Percentiles rank a stretch among this genome's conserved stretches.
Evolutionary conservation across 1,140 invertebrate genomes (phyloP).

Genomic region (Coelopa frigida): DNA sequence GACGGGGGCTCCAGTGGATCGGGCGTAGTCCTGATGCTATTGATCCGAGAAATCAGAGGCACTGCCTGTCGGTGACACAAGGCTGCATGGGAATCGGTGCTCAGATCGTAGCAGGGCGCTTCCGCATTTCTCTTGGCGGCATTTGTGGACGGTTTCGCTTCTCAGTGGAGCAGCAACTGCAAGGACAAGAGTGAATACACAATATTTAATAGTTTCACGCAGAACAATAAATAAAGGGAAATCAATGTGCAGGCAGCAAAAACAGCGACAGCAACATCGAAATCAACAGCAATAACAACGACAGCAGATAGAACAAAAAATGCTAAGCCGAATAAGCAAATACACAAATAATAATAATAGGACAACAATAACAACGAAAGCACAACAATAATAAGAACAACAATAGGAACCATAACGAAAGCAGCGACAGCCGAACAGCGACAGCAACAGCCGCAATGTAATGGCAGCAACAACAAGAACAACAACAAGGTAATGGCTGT

Average conservation of each 20-base stretch:
- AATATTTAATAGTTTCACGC: constrained; percentile 43
- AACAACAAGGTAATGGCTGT: constrained; percentile 20
- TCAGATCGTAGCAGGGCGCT: too few relatives aligned
- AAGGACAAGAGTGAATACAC: constrained; percentile 14
- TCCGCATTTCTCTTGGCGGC: too few relatives aligned
- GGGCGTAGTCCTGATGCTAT: too few relatives aligned
- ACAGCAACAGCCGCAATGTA: constrained; percentile 24
- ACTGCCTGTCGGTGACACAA: too few relatives aligned
- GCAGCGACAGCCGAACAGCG: constrained; percentile 3
- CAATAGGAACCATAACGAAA: constrained; percentile 30
- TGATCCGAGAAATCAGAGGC: too few relatives aligned
- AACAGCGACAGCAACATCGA: constrained; percentile 1
- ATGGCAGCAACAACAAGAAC: neutral
- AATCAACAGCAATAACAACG: constrained; percentile 33
- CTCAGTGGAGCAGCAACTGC: too few relatives aligned
- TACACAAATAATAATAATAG: too few relatives aligned
- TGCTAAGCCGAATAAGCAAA: too few relatives aligned
- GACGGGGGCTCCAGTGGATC: too few relatives aligned
- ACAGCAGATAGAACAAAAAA: too few relatives aligned
- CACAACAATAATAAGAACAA: constrained; percentile 6
- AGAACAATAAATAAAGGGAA: constrained; percentile 42
- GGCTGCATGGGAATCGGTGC: too few relatives aligned
- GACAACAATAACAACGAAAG: neutral
- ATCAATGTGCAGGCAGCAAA: constrained; percentile 23
- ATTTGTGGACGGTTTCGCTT: too few relatives aligned